Evolutionary conservation across 1,140 invertebrate genomes (phyloP), one percentile per base, ranked within the genome.

Genomic region (Drosophila yakuba): DNA sequence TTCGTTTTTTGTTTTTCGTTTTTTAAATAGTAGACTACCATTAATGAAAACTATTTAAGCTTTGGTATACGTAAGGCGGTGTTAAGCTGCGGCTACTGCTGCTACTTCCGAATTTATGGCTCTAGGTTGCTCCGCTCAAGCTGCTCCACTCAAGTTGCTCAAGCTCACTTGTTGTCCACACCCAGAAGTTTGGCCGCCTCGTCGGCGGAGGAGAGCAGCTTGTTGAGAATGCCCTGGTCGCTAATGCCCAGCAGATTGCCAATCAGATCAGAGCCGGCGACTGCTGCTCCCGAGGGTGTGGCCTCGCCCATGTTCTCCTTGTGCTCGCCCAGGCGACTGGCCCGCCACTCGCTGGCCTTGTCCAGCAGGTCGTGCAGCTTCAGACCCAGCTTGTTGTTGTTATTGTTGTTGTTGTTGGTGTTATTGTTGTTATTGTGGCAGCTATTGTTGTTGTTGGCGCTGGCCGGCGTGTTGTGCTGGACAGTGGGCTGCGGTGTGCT

Each of bases 171-270:
- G n/a, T 67, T 95, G 71, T 96, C 96, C 35, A 97, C 96, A 36
- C 97, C 97, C 8, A 98, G 93, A 5, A 98, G 93, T 91, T 97
- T 97, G 0, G 97, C 97, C 3, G 97, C 97, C 88, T 97, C 97
- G 75, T 98, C 97, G 0, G 97, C 95, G 2, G 96, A 96, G 35
- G 96, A 96, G 0, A 98, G 93, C 63, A 98, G 95, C 86, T 97
- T 95, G 81, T 98, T 97, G 43, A 98, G 95, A 59, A 98, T 96
- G n/a, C 96, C 95, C 63, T 95, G 95, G 91, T 97, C 97, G 58
- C 96, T 95, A 62, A 98, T 97, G 0, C 97, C 97, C 1, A 98
- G 93, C 0, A 98, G 93, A 92, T 98, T 97, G 1, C 97, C 97
- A 74, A 98, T 97, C 38, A 98, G 93, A 88, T 98, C 97, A 44